Percentiles rank a stretch among this genome's conserved stretches.
Evolutionary conservation across 1,140 invertebrate genomes (phyloP).

Genomic region (Acyrthosiphon pisum): DNA sequence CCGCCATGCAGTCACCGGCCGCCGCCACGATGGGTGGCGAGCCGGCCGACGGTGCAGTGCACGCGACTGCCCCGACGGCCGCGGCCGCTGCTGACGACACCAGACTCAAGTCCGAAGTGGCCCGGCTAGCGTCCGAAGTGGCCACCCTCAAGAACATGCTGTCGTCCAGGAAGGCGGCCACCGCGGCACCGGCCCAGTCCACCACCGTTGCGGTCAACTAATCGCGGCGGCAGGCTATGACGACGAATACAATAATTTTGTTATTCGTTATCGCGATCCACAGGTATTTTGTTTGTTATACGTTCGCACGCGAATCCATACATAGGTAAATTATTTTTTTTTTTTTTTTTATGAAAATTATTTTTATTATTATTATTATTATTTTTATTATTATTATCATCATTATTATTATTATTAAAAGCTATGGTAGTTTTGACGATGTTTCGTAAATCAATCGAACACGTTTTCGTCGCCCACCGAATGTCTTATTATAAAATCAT

Average conservation of each 20-base stretch:
- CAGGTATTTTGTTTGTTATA: slow-evolving; percentile 9
- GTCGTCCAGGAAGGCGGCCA: slow-evolving; percentile 56
- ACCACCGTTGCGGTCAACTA: slow-evolving; percentile 49
- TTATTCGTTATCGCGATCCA: background rate
- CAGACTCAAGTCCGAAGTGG: slow-evolving; percentile 84
- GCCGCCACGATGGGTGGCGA: slow-evolving; percentile 84
- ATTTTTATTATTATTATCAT: background rate
- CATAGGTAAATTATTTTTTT: background rate
- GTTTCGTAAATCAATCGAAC: background rate
- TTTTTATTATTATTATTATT: background rate
- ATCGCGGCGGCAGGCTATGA: background rate
- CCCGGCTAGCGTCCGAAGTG: slow-evolving; percentile 88
- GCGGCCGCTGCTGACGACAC: slow-evolving; percentile 62
- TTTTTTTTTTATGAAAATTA: background rate
- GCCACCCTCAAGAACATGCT: slow-evolving; percentile 79
- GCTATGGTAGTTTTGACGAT: background rate
- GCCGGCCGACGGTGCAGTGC: slow-evolving; percentile 68
- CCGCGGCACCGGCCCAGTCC: slow-evolving; percentile 18
- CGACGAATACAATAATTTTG: background rate
- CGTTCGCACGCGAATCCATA: background rate
- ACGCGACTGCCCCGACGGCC: slow-evolving; percentile 58
- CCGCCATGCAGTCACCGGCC: slow-evolving; percentile 87
- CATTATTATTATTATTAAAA: background rate
- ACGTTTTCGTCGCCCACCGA: background rate
- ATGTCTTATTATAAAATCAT: background rate